Evolutionary conservation across 2,888 invertebrate genomes (phyloP).

Genomic region (Cepaea hortensis): DNA sequence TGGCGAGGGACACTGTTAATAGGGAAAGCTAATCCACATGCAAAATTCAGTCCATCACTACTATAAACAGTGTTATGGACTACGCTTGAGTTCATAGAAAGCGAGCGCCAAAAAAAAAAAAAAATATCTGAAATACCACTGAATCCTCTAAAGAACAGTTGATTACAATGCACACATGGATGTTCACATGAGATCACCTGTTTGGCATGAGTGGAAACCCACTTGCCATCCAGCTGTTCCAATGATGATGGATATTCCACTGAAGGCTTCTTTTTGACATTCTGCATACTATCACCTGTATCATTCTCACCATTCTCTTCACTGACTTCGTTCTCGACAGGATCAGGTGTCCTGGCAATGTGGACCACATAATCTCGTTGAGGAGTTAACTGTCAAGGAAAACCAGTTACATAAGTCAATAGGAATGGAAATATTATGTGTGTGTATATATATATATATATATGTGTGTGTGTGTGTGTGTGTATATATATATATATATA

Average conservation of each 20-base stretch:
- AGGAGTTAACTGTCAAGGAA: conserved; percentile 56
- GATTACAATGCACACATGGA: background rate
- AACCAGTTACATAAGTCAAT: background rate
- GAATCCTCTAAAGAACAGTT: no score
- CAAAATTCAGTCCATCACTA: no score
- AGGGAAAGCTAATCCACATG: no score
- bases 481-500: no score
- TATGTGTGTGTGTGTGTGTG: no score
- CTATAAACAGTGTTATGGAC: no score
- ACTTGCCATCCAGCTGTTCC: conserved; percentile 82
- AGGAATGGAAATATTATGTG: background rate
- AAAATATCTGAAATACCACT: no score
- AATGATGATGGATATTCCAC: conserved; percentile 78
- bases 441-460: no score
- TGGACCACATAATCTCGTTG: conserved; percentile 87
- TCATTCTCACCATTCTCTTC: conserved; percentile 63
- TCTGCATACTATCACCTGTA: conserved; percentile 37
- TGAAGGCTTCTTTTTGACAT: conserved; percentile 74
- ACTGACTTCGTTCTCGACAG: conserved; percentile 71
- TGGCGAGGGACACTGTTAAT: no score
- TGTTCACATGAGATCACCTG: conserved; percentile 78
- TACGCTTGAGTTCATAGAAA: no score
- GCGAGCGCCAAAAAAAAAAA: no score
- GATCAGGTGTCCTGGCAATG: conserved; percentile 85
- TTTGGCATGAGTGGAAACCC: conserved; percentile 88